Conservation (phyloP, 2,113 vertebrate genomes). For the Tetrao urogallus region DNA sequence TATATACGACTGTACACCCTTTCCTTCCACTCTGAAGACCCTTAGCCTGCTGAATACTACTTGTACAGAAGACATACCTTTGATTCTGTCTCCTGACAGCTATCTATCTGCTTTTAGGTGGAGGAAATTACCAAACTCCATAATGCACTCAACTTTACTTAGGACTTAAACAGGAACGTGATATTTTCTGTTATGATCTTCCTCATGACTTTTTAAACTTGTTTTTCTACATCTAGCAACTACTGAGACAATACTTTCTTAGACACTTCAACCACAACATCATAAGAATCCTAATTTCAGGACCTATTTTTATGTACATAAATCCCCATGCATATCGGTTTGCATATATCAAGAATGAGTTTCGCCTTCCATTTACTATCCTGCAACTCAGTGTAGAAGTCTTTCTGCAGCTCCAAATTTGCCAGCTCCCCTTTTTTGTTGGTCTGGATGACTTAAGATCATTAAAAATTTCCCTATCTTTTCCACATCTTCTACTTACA, state of each 20-base stretch:
- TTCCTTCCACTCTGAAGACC: neutral
- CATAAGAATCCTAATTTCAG: neutral
- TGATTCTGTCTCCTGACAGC: neutral
- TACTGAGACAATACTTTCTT: neutral
- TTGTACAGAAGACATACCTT: neutral
- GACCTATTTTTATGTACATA: rapidly evolving
- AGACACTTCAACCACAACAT: neutral
- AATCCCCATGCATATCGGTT: neutral
- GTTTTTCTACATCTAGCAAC: neutral
- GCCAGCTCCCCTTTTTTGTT: neutral
- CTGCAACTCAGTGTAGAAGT: neutral
- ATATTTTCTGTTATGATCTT: neutral
- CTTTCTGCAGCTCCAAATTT: neutral
- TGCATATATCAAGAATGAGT: neutral
- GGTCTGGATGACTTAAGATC: neutral
- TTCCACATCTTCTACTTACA: neutral
- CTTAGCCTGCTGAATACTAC: neutral
- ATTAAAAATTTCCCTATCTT: neutral
- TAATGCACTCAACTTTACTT: neutral
- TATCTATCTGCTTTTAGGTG: neutral
- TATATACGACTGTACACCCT: neutral
- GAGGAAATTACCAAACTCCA: neutral
- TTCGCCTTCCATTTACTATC: neutral
- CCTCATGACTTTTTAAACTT: neutral
- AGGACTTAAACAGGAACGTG: neutral